Base-by-base conservation (phyloP, 2,888 invertebrate genomes). In the Brachylomia viminalis region DNA sequence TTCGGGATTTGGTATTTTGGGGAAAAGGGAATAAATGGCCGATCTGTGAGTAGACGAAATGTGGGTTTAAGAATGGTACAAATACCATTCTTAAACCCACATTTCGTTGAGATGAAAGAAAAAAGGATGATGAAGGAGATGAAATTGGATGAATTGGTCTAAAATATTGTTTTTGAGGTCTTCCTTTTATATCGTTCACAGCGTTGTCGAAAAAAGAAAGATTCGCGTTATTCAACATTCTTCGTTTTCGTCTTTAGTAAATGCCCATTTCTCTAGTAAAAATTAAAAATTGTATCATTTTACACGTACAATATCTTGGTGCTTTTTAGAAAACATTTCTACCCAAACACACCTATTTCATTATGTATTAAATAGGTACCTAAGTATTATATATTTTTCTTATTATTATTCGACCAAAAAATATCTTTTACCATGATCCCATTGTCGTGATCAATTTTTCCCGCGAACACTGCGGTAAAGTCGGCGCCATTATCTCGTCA, bases 401-500 rank as follows among this genome's bases (percentile, higher is more conserved):
- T 3, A 56, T 38, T 38, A 33, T 23, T n/a, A 45, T 62, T 72
- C 30, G 33, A 13, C 20, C 33, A 38, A 66, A 76, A 58, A 84
- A 62, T 54, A 45, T 67, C 0, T 64, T 68, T 54, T 52, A 61
- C 42, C 72, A 64, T 72, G 54, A 76, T 77, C 75, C 79, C 72
- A 80, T 71, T 86, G 79, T 84, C 80, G 72, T 20, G 77, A 87
- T 83, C 77, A 81, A 78, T 81, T 82, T 83, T 72, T 75, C 68
- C 68, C 77, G 49, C 65, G 75, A 79, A 83, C 82, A 82, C 82
- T 76, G 75, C 23, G 75, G 59, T 66, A 70, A 81, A 82, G 79
- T 88, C 62, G 74, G 75, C 73, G 77, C 82, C 82, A 87, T 87
- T 88, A 85, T 86, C 87, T 86, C 86, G 84, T 87, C 86, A 84